Percentiles rank a stretch among this genome's conserved stretches.
These are phyloP conservation scores for Anableps anableps DNA, from an alignment of 2,797 vertebrate species.

Conservation along the genomic window DNA sequence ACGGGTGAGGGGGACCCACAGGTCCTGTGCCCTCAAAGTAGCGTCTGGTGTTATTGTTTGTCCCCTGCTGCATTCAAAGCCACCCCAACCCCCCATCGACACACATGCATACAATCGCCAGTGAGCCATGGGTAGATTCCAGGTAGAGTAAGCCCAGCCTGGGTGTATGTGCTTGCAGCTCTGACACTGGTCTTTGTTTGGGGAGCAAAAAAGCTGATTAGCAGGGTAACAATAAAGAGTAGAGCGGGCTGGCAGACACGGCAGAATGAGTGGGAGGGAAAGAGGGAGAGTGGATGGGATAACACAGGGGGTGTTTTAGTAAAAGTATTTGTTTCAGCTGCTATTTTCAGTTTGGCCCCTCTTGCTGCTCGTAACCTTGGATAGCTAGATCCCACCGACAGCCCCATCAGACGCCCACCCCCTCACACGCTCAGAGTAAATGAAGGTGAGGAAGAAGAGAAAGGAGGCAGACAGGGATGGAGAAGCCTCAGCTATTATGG, in stretches of 20 bases:
- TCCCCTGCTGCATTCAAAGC: constrained; percentile 18
- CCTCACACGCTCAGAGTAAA: constrained; percentile 43
- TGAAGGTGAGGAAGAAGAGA: constrained; percentile 75
- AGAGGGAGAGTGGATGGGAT: constrained; percentile 64
- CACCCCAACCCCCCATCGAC: constrained; percentile 16
- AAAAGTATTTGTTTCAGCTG: constrained; percentile 76
- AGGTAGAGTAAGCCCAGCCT: constrained; percentile 39
- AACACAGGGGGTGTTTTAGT: constrained; percentile 49
- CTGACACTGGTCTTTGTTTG: constrained; percentile 60
- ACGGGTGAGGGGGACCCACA: constrained; percentile 24
- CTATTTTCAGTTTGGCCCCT: constrained; percentile 68
- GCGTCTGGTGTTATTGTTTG: constrained; percentile 62
- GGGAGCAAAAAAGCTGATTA: constrained; percentile 64
- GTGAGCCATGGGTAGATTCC: constrained; percentile 10
- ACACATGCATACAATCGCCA: constrained; percentile 2
- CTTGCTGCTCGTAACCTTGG: constrained; percentile 53
- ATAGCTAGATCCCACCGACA: constrained; percentile 57
- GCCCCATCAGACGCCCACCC: neutral
- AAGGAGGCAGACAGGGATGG: constrained; percentile 69
- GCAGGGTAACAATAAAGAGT: constrained; percentile 73
- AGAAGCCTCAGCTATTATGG: constrained; percentile 64
- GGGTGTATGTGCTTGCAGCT: constrained; percentile 15
- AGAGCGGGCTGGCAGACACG: constrained; percentile 43
- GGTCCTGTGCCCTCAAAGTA: constrained; percentile 38
- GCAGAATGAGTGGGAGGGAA: constrained; percentile 66